Evolutionary conservation across 2,113 vertebrate species (phyloP).

Genomic region (Rhinolophus ferrumequinum): DNA sequence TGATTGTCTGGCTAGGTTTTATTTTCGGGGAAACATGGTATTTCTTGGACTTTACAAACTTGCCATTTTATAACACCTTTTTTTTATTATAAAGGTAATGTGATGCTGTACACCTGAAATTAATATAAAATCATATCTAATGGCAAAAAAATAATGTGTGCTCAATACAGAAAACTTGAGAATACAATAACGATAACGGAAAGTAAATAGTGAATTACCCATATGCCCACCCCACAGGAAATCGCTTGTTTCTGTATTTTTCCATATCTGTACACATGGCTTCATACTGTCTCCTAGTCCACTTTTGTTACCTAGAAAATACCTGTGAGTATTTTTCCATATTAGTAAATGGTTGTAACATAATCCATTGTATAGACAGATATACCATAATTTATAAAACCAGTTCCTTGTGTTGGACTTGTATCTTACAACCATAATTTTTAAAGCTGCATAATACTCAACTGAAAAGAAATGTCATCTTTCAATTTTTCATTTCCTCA

Average conservation of each 20-base stretch:
- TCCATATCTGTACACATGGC: not conserved
- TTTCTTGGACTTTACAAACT: not conserved
- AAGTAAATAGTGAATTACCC: constrained; percentile 16
- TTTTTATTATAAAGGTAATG: constrained; percentile 33
- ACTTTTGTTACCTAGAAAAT: not conserved
- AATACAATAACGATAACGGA: not conserved
- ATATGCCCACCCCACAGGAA: not conserved
- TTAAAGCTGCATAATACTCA: not conserved
- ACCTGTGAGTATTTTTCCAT: not conserved
- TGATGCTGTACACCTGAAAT: no score
- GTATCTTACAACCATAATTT: not conserved
- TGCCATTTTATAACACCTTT: not conserved
- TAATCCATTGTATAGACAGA: not conserved
- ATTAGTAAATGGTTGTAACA: not conserved
- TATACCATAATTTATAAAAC: not conserved
- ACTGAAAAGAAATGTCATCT: not conserved
- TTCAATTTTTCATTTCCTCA: not conserved
- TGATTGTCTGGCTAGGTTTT: no score
- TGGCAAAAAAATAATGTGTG: not conserved
- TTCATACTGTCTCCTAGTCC: not conserved
- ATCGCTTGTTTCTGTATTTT: constrained; percentile 35
- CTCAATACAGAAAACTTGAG: not conserved
- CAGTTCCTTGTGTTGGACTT: not conserved
- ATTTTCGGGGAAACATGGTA: no score
- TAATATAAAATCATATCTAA: no score